Percentiles rank a stretch among this genome's conserved stretches.
These are phyloP conservation scores for Brachyhypopomus gauderio DNA, from an alignment of 2,113 vertebrate species.

Conservation along the genomic window DNA sequence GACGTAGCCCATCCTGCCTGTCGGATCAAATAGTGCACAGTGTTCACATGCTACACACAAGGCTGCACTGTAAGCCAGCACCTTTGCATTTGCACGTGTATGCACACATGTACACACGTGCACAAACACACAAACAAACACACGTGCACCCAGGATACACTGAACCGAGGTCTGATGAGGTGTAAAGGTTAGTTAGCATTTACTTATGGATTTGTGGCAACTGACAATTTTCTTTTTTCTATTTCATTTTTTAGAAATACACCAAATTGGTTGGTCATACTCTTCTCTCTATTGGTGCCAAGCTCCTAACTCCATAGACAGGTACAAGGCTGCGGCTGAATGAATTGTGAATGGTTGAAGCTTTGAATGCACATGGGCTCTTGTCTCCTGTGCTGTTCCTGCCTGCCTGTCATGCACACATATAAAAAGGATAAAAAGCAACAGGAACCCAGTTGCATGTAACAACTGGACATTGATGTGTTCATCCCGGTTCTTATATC, in stretches of 20 bases:
- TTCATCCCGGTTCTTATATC: conserved; percentile 24
- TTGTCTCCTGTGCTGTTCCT: not conserved
- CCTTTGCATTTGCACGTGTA: conserved; percentile 4
- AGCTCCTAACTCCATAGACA: conserved; percentile 1
- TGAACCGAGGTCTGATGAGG: not conserved
- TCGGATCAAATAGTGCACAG: conserved; percentile 41
- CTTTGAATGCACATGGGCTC: not conserved
- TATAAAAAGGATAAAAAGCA: not conserved
- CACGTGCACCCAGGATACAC: conserved; percentile 19
- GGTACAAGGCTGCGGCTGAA: not conserved
- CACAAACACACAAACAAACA: not conserved
- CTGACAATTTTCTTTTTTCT: not conserved
- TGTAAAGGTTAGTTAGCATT: not conserved
- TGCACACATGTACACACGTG: not conserved
- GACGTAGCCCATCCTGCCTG: conserved; percentile 29
- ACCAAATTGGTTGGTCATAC: not conserved
- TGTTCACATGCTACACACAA: conserved; percentile 33
- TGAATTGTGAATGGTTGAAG: conserved; percentile 11
- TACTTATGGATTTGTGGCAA: conserved; percentile 3
- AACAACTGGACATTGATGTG: conserved; percentile 8
- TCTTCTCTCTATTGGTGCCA: not conserved
- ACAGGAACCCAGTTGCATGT: not conserved
- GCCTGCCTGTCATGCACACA: not conserved
- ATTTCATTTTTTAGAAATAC: conserved; percentile 21
- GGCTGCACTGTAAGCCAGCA: conserved; percentile 23